Evolutionary conservation across 2,797 vertebrate genomes (phyloP).

Genomic region (Sarcoramphus papa): DNA sequence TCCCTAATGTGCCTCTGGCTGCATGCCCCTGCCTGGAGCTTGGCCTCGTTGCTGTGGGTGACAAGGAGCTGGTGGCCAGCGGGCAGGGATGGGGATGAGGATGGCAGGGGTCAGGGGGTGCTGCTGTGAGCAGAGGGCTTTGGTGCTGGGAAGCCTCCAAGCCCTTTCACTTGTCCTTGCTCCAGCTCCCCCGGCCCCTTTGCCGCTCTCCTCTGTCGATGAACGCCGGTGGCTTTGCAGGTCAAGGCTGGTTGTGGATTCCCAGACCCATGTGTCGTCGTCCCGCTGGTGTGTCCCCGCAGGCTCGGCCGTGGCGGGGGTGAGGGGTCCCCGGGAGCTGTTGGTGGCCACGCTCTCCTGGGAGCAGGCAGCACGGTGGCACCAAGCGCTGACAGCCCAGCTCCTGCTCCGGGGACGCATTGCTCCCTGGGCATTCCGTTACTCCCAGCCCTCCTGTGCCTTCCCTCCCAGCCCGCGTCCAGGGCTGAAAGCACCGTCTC

Average conservation of each 20-base stretch:
- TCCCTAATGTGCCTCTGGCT: rapidly evolving
- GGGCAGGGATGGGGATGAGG: neutral
- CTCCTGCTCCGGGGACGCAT: rapidly evolving
- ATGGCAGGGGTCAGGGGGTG: neutral
- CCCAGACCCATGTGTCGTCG: rapidly evolving
- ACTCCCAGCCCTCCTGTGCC: rapidly evolving
- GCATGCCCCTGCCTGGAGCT: neutral
- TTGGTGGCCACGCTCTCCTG: neutral
- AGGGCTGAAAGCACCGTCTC: rapidly evolving
- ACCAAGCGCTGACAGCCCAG: neutral
- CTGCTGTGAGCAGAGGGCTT: neutral
- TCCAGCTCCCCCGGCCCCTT: neutral
- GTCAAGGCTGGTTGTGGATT: neutral
- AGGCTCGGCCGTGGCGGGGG: neutral
- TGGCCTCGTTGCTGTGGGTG: neutral
- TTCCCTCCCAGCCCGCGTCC: rapidly evolving
- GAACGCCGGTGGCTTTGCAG: rapidly evolving
- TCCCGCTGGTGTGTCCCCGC: neutral
- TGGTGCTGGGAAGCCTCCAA: neutral
- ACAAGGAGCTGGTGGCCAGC: neutral
- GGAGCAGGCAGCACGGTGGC: neutral
- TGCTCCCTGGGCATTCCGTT: rapidly evolving
- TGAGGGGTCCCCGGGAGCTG: neutral
- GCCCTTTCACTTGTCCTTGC: rapidly evolving
- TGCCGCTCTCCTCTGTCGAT: neutral